Base-by-base conservation (phyloP, 1,140 invertebrate species). In the Diabrotica virgifera region DNA sequence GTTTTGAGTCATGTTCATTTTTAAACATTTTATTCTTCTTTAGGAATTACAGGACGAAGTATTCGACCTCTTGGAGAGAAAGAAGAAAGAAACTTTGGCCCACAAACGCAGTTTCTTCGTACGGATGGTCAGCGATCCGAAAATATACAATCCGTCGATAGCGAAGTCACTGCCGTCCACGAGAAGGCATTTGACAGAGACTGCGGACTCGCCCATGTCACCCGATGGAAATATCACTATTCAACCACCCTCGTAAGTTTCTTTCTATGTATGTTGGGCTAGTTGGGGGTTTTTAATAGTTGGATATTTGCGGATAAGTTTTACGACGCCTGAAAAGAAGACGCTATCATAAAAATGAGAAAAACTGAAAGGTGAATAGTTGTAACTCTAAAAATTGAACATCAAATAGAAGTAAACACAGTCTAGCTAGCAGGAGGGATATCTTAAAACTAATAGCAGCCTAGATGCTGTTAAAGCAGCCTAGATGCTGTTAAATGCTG, bases 121-220 rank as follows among this genome's bases (percentile, higher is more conserved):
- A 56, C 89, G 95, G 12, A 98, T 98, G 96, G 95, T 94, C 37
- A 92, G 90, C 67, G 96, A 98, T 83, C 96, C 96, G 0, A 97
- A 97, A 76, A 93, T 97, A 65, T 96, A 96, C 82, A 95, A 96
- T 80, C 93, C 92, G 12, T 91, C 90, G 63, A 91, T 92, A 69
- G 87, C 87, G 72, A 90, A 89, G 78, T 84, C 86, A 5, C 80
- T 87, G 50, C 84, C 87, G 46, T 83, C 84, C 0, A 80, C 81
- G 11, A 70, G 74, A 80, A 79, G 80, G 78, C 81, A 75, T 74
- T 74, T 81, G 52, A 75, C 83, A 52, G 79, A 85, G 70, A 79
- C 67, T 40, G 64, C 66, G 12, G 74, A 73, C 12, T 67, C 69
- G 24, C 75, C 73, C n/a, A 14, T 36, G 11, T 77, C 77, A 54